phyloP scores from a whole-genome alignment of 2,113 vertebrate genomes.

The Micromys minutus region DNA sequence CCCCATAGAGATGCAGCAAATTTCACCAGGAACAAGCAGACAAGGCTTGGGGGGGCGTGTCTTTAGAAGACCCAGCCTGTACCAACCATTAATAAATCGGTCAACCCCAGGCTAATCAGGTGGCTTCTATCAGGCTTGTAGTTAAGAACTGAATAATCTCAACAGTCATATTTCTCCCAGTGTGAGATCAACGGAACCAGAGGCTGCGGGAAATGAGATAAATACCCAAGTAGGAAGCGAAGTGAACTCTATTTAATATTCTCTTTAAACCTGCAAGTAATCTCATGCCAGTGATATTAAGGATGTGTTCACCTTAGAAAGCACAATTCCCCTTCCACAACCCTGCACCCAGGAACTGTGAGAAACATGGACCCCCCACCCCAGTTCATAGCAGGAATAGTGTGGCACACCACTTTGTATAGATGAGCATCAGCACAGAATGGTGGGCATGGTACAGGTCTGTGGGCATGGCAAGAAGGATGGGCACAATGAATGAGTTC shows the following conservation, averaged over 20 bases:
- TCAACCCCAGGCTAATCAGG: background rate
- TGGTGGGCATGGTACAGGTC: background rate
- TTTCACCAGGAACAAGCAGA: background rate
- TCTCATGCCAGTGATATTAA: background rate
- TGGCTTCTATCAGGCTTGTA: background rate
- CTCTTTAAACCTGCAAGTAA: background rate
- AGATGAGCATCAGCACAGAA: background rate
- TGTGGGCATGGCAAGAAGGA: too few relatives aligned
- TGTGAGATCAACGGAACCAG: background rate
- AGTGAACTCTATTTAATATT: background rate
- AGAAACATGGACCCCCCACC: too few relatives aligned
- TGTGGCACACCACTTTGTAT: background rate
- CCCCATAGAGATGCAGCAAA: background rate
- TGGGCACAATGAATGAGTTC: background rate
- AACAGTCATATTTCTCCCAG: background rate
- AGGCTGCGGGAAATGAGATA: background rate
- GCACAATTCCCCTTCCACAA: background rate
- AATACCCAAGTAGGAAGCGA: background rate
- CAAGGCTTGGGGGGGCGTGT: background rate
- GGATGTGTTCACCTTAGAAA: background rate
- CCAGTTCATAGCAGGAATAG: background rate
- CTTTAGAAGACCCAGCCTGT: background rate
- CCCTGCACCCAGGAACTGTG: background rate
- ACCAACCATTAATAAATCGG: background rate
- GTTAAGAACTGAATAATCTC: background rate